Base-by-base conservation (phyloP, 2,888 invertebrate genomes). In the Lucinisca nassula region DNA sequence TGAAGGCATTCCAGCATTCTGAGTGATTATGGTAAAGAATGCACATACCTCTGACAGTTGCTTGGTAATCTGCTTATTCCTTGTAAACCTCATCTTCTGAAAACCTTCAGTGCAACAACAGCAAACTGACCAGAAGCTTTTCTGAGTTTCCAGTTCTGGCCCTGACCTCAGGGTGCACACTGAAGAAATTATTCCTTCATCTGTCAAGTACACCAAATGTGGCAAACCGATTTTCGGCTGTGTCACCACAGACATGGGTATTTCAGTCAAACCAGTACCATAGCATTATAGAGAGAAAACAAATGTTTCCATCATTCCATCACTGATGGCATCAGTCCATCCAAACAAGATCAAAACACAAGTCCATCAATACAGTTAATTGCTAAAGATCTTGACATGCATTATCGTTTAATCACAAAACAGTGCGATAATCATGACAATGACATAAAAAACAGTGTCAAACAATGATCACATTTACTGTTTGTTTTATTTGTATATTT, bases 171-270 rank as follows among this genome's bases (percentile, higher is more conserved):
- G 38, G 6, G 74, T 75, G 83, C 80, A 37, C 30, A 87, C 89
- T 14, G 89, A 87, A 4, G 87, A 85, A 72, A 89, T 87, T 74
- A 87, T 85, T 27, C 89, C 89, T 55, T 89, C 89, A 72, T 89
- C 89, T 0, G 89, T 89, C 3, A 87, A 76, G 77, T 87, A 89
- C n/a, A 85, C 87, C 4, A 87, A 83, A 74, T 89, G 89, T 75
- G 89, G 89, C 37, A 89, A 79, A 32, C 89, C 87, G 21, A 89
- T 85, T 37, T 27, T 61, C 21, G 82, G 51, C 45, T 84, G 82
- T 17, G 76, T 80, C 51, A n/a, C 82, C n/a, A 89, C 86, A 37
- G 89, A 87, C 87, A 87, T 87, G 75, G 45, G 81, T 51, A 40
- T 51, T 51, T 51, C n/a, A 17, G 21, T 51, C 8, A 3, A 21